phyloP scores from a whole-genome alignment of 53 echinoderm and acorn worm species.

The Holothuria leucospilota region DNA sequence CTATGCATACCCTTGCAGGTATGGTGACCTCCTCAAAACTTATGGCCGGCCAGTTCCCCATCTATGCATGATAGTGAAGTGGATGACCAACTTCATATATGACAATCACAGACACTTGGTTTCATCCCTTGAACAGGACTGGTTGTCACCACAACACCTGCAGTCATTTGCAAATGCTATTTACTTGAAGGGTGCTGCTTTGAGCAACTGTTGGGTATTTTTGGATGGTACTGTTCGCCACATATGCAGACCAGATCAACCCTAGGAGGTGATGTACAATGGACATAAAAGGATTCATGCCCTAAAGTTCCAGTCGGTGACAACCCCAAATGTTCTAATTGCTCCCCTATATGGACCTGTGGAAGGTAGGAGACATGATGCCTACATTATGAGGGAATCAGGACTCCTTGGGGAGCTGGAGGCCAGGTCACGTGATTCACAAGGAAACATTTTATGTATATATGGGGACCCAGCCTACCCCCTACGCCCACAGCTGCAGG shows the following conservation, averaged over 20 bases:
- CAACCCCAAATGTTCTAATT: conserved; percentile 67
- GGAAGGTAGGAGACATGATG: conserved; percentile 66
- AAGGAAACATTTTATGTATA: conserved; percentile 55
- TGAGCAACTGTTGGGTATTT: conserved; percentile 75
- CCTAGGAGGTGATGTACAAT: conserved; percentile 66
- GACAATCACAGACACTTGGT: conserved; percentile 30
- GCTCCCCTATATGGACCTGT: conserved; percentile 66
- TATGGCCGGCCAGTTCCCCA: conserved; percentile 17
- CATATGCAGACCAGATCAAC: conserved; percentile 61
- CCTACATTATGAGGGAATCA: conserved; percentile 58
- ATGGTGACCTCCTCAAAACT: conserved; percentile 24
- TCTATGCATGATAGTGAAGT: neutral
- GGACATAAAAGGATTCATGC: conserved; percentile 66
- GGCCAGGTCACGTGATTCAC: conserved; percentile 47
- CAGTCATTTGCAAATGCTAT: conserved; percentile 30
- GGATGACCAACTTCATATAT: neutral
- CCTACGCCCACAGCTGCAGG: conserved; percentile 67
- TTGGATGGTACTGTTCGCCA: conserved; percentile 71
- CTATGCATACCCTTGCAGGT: neutral
- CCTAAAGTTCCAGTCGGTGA: conserved; percentile 67
- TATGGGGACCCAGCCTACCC: conserved; percentile 71
- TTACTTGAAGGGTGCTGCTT: conserved; percentile 60
- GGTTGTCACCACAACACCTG: conserved; percentile 61
- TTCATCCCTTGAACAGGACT: conserved; percentile 35
- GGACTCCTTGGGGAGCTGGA: conserved; percentile 56